Evolutionary conservation across 53 echinoderm and acorn worm species (phyloP).

Genomic region (Crossaster papposus): DNA sequence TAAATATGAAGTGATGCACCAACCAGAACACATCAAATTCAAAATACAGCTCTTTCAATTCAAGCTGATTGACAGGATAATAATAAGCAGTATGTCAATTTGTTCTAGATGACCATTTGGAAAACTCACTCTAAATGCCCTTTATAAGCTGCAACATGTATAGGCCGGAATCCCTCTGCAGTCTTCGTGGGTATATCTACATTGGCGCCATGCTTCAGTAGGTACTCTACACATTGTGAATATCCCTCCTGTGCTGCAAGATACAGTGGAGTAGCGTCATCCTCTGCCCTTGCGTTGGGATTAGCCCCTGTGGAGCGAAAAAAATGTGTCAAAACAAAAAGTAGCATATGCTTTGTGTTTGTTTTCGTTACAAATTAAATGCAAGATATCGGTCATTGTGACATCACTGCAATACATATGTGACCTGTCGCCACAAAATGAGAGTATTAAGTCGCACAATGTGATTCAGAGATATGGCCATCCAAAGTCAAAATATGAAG

Average conservation of each 20-base stretch:
- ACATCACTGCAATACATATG: too few species aligned
- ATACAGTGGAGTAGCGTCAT: conserved; percentile 86
- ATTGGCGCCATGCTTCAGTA: conserved; percentile 69
- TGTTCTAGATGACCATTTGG: background rate
- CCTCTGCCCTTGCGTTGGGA: conserved; percentile 69
- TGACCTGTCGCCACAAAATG: too few species aligned
- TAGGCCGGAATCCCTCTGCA: conserved; percentile 65
- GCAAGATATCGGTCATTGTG: too few species aligned
- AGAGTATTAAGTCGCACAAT: too few species aligned
- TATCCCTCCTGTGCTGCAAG: conserved; percentile 83
- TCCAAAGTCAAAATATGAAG: too few species aligned
- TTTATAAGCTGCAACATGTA: conserved; percentile 86
- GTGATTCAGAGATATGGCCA: too few species aligned
- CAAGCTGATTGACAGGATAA: too few species aligned
- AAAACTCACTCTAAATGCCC: conserved; percentile 70
- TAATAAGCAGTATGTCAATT: background rate
- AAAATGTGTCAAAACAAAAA: background rate
- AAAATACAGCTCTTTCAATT: too few species aligned
- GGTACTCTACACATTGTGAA: conserved; percentile 70
- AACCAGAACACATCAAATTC: too few species aligned
- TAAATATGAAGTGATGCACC: too few species aligned
- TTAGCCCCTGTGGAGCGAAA: conserved; percentile 70
- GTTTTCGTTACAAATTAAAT: background rate
- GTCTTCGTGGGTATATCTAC: conserved; percentile 24
- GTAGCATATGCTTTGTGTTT: background rate